Percentiles rank a stretch among this genome's conserved stretches.
These are phyloP conservation scores for Cryptus armator DNA, from an alignment of 2,888 invertebrate genomes.

Conservation along the genomic window DNA sequence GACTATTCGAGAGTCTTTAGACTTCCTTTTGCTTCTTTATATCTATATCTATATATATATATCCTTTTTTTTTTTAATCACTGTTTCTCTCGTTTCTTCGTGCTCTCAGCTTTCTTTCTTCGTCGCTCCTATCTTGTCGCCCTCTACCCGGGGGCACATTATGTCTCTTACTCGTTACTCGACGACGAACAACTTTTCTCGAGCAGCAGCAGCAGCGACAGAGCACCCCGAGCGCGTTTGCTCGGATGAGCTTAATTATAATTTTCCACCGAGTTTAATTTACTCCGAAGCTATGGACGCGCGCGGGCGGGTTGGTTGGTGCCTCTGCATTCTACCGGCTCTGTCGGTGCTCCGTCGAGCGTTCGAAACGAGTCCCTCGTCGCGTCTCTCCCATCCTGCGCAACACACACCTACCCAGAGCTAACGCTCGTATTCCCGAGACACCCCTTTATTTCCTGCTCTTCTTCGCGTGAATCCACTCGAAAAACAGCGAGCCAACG, in stretches of 20 bases:
- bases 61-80: constrained; percentile 1
- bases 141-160: constrained; percentile 51
- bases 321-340: constrained; percentile 44
- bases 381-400: constrained; percentile 37
- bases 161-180: constrained; percentile 65
- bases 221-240: constrained; percentile 64
- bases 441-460: constrained; percentile 60
- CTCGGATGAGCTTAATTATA: constrained; percentile 76
- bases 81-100: constrained; percentile 47
- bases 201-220: constrained; percentile 44
- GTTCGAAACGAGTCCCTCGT: constrained; percentile 63
- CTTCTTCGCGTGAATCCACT: constrained; percentile 62
- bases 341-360: constrained; percentile 67
- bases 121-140: constrained; percentile 47
- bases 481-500: constrained; percentile 55
- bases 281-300: constrained; percentile 61
- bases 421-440: constrained; percentile 45
- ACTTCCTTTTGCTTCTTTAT: constrained; percentile 9
- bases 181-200: constrained; percentile 69
- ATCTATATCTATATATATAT: neutral
- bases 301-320: constrained; percentile 25
- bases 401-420: constrained; percentile 2
- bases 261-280: constrained; percentile 75
- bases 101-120: constrained; percentile 65
- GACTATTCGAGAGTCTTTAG: constrained; percentile 46